A percentile compares a stretch with the other conserved stretches of the same genome.
Evolutionary conservation across 2,113 vertebrate genomes (phyloP).

Genomic region (Bos javanicus): DNA sequence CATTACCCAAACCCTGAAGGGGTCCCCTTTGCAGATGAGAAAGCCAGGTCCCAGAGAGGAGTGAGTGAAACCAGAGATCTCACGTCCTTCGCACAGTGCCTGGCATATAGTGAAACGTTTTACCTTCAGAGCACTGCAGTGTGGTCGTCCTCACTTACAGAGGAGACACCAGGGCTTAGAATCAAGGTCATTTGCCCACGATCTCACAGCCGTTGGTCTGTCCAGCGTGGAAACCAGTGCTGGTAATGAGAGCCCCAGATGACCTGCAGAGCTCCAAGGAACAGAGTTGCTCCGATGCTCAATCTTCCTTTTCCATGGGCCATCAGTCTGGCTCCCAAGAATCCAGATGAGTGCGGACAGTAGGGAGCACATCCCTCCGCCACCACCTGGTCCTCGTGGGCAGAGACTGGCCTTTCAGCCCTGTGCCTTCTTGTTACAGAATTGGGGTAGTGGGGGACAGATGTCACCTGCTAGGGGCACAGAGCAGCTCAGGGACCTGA

Average conservation of each 20-base stretch:
- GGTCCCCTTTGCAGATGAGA: background rate
- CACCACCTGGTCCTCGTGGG: rapidly evolving
- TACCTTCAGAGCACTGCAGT: rapidly evolving
- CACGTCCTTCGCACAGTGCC: rapidly evolving
- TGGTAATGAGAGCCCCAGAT: background rate
- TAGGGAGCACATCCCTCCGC: background rate
- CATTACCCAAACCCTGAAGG: background rate
- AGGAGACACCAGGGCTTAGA: background rate
- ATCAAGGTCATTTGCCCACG: rapidly evolving
- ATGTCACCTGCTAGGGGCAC: background rate
- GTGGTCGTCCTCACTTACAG: background rate
- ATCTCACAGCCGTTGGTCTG: background rate
- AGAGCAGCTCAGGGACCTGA: background rate
- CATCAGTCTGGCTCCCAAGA: background rate
- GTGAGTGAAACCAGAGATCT: background rate
- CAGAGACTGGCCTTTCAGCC: background rate
- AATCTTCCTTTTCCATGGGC: background rate
- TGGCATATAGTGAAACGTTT: rapidly evolving
- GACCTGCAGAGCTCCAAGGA: background rate
- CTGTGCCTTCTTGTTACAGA: background rate
- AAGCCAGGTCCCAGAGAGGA: background rate
- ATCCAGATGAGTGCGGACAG: rapidly evolving
- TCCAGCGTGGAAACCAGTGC: background rate
- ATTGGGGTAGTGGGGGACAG: background rate
- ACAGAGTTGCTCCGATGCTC: background rate